Conservation (phyloP, 1,140 invertebrate species). For the Brachionus rotundiformis region DNA sequence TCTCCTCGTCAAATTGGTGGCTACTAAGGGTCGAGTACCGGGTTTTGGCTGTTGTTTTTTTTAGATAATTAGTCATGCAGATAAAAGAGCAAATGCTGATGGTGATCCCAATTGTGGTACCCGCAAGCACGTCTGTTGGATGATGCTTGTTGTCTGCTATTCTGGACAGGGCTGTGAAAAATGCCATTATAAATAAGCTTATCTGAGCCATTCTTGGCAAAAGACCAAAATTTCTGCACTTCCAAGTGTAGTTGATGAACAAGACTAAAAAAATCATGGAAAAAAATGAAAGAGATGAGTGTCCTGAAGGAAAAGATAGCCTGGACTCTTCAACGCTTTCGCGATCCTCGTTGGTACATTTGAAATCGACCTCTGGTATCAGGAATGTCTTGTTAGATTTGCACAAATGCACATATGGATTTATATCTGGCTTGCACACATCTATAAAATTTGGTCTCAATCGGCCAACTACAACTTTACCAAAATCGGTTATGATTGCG, state of each 20-base stretch:
- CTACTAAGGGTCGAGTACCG: background rate
- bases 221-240: background rate
- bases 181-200: constrained; percentile 12
- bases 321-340: constrained; percentile 57
- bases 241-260: constrained; percentile 12
- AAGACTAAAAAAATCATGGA: constrained; percentile 32
- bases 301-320: constrained; percentile 69
- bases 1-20: background rate
- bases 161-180: constrained; percentile 68
- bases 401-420: constrained; percentile 53
- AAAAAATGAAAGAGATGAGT: constrained; percentile 66
- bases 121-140: constrained; percentile 76
- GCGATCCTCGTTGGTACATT: constrained; percentile 57
- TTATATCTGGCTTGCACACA: constrained; percentile 65
- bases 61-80: constrained; percentile 14
- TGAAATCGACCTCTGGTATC: constrained; percentile 63
- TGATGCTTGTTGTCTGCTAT: constrained; percentile 92
- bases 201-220: constrained; percentile 4
- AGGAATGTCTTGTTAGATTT: background rate
- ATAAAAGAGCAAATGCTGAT: constrained; percentile 62
- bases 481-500: constrained; percentile 75
- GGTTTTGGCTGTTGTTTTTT: background rate
- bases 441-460: constrained; percentile 86
- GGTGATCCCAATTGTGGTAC: constrained; percentile 67
- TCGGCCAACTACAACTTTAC: constrained; percentile 85